Evolutionary conservation across 2,797 vertebrate species (phyloP), one percentile per base, ranked within the genome.

Genomic region (Hirundo rustica): DNA sequence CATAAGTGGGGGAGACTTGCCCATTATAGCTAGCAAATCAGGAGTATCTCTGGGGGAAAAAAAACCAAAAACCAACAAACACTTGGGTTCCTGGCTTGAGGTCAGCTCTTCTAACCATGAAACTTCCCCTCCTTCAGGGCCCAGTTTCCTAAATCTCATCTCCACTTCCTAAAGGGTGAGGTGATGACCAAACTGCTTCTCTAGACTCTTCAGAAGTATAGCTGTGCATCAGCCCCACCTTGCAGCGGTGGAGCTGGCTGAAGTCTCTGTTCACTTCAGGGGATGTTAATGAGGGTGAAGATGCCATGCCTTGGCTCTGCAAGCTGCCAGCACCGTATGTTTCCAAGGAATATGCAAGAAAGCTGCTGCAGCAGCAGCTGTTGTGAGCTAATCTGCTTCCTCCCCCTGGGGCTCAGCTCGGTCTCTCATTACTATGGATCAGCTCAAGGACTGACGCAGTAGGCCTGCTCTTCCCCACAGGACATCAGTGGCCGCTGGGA

Each of bases 371-470:
- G 75, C 68, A 93, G 75, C 70, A 65, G 68, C 26, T 68, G 65
- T 29, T 82, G 78, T 70, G 61, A 83, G 68, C 45, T 95, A 85
- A 95, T 92, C 87, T 89, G 65, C 65, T 89, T 79, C 65, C 47
- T 92, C 13, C 34, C 23, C 47, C 21, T 27, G 26, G 32, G 62
- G 89, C 72, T 91, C 85, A 92, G 34, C 85, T 85, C 47, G 38
- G 72, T 74, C 30, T 48, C 58, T 96, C 9, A 0, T 93, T 78
- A 58, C 34, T 71, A 5, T 0, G 0, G 68, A 91, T 93, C 75
- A 74, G 75, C 82, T 89, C 87, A 92, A 72, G 68, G 45, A 42
- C 64, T 92, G 78, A 89, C 0, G 1, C 51, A 48, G 48, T 21
- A 82, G 21, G 48, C 29, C 26, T 64, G 55, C 34, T 88, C 70